phyloP scores from a whole-genome alignment of 2,888 invertebrate species.

The Dione juno region DNA sequence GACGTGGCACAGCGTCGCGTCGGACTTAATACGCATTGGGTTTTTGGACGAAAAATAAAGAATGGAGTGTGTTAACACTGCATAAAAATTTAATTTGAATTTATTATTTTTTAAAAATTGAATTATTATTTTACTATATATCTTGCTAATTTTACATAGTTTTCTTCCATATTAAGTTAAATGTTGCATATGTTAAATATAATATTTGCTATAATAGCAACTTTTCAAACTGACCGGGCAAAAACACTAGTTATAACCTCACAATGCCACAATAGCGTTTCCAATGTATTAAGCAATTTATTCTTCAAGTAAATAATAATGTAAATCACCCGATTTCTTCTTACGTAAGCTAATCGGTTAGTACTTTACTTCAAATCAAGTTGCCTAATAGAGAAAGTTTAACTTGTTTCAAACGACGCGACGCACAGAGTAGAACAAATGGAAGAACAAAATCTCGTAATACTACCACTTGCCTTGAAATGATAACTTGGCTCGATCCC shows the following conservation, averaged over 20 bases:
- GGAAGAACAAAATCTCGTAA: conserved; percentile 13
- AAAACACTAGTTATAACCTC: neutral
- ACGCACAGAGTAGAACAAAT: conserved; percentile 22
- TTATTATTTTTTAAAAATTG: too few relatives aligned
- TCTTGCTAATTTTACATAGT: too few relatives aligned
- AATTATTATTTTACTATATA: too few relatives aligned
- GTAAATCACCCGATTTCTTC: neutral
- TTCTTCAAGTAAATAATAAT: conserved; percentile 6
- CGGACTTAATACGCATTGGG: too few relatives aligned
- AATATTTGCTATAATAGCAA: too few relatives aligned
- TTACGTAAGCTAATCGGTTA: conserved; percentile 3
- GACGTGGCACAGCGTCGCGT: too few relatives aligned
- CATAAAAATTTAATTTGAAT: too few relatives aligned
- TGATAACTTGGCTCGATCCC: conserved; percentile 14
- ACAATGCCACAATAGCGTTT: neutral
- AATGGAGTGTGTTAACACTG: too few relatives aligned
- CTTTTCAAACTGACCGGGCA: too few relatives aligned
- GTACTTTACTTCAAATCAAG: neutral
- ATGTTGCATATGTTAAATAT: too few relatives aligned
- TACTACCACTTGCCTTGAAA: conserved; percentile 28
- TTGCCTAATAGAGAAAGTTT: conserved; percentile 25
- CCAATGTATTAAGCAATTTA: neutral
- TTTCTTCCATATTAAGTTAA: too few relatives aligned
- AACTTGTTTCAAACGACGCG: neutral
- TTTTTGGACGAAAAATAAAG: neutral